These are phyloP conservation scores for Opisthocomus hoazin DNA, from an alignment of 2,113 vertebrate species.

Conservation along the genomic window DNA sequence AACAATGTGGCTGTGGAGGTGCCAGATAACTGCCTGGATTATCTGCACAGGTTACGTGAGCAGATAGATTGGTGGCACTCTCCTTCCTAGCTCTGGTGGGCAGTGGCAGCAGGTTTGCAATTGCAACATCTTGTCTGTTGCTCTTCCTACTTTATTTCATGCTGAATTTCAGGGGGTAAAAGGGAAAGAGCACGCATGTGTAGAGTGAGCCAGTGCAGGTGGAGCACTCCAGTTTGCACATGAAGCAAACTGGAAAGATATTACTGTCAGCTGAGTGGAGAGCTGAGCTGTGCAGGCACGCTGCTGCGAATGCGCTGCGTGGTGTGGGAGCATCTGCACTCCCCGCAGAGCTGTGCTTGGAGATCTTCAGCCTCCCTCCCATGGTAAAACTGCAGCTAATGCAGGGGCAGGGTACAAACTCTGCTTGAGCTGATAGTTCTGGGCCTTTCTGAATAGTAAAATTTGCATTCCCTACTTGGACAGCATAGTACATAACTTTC, in stretches of 20 bases:
- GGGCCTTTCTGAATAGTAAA: not conserved
- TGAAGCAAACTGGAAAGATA: not conserved
- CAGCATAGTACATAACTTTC: not conserved
- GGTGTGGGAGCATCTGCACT: not conserved
- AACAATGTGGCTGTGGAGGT: not conserved
- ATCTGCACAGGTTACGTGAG: not conserved
- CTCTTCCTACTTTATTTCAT: not conserved
- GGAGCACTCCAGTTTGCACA: not conserved
- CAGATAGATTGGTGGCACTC: not conserved
- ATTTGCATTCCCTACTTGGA: constrained; percentile 17
- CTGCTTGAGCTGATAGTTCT: not conserved
- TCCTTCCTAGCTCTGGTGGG: not conserved
- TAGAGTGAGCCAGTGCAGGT: not conserved
- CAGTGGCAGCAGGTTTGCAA: not conserved
- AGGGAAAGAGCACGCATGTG: accelerated
- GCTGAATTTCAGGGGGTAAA: accelerated
- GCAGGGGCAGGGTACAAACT: not conserved
- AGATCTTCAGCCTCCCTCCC: not conserved
- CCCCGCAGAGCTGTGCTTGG: accelerated
- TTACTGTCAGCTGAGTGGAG: not conserved
- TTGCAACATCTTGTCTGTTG: not conserved
- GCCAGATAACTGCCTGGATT: not conserved
- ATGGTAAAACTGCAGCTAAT: not conserved
- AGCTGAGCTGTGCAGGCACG: accelerated
- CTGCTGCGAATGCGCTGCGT: accelerated